Conservation (phyloP, 2,113 vertebrate genomes). For the Dryoscopus gambensis region DNA sequence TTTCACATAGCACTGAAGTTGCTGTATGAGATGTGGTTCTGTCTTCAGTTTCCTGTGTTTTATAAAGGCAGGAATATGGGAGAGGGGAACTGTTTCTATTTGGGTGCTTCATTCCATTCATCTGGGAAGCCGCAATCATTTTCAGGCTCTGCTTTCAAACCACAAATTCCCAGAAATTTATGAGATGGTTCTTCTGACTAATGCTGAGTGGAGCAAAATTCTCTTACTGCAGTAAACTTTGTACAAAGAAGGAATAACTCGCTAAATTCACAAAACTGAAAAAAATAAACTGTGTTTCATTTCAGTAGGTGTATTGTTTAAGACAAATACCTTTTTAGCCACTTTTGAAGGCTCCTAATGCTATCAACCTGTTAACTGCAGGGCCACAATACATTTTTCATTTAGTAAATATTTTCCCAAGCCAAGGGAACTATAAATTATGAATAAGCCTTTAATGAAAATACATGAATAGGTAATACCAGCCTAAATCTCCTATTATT, state of each 20-base stretch:
- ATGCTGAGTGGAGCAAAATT: not conserved
- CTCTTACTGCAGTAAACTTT: not conserved
- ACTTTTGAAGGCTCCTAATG: not conserved
- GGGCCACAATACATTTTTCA: not conserved
- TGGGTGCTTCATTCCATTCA: not conserved
- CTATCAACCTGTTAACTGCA: not conserved
- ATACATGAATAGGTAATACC: not conserved
- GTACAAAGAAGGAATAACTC: not conserved
- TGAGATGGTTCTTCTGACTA: not conserved
- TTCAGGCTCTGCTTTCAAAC: not conserved
- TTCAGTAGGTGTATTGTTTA: not conserved
- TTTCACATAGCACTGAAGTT: not conserved
- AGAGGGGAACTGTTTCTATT: not conserved
- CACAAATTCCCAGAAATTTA: not conserved
- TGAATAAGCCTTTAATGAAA: conserved; percentile 29
- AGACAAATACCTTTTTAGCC: not conserved
- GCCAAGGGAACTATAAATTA: conserved; percentile 5
- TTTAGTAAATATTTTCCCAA: conserved; percentile 10
- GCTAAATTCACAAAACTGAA: not conserved
- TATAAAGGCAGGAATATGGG: not conserved
- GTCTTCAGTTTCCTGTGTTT: not conserved
- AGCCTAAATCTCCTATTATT: not conserved
- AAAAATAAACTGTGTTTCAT: not conserved
- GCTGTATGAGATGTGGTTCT: not conserved
- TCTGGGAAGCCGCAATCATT: not conserved